Base-by-base conservation (phyloP, 1,140 invertebrate species). In the Lethrus apterus region DNA sequence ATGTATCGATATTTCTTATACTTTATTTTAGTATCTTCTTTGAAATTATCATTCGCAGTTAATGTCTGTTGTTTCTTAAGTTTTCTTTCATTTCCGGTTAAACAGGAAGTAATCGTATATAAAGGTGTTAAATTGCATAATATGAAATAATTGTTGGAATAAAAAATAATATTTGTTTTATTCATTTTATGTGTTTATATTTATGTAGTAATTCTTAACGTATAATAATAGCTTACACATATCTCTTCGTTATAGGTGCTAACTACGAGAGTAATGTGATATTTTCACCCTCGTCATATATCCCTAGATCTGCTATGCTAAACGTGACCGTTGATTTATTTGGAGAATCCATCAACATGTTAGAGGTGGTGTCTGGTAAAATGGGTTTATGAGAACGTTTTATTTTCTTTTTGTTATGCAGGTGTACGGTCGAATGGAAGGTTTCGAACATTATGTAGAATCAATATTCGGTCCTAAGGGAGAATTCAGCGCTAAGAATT, bases 311-410 rank as follows among this genome's bases (percentile, higher is more conserved):
- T 1, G 74, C 79, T 2, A 81, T 73, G 30, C 69, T 92, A 9
- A 95, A 95, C 62, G 70, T 93, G 3, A 93, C 89, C 0, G 69
- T 93, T 1, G 88, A 93, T 62, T 66, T 95, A 44, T 94, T 95
- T 65, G 92, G 92, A 1, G 83, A 91, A 66, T 87, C 87, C 1
- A 78, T 94, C 18, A 95, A 96, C 69, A 62, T 89, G 21, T 70
- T 90, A 41, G 88, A 93, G 70, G 74, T 86, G 54, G 62, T 59
- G 15, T 30, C 10, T 2, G 31, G n/a, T 19, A 17, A 4, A 19
- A 54, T 33, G 31, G 17, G n/a, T 24, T 36, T 42, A 50, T 50
- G 11, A 33, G 44, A 44, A 9, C 11, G 14, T 49, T 40, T 43
- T 42, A 24, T 45, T 36, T 32, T 50, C 40, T 46, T 50, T 52